Evolutionary conservation across 2,888 invertebrate species (phyloP).

Genomic region (Bellardia pandia): DNA sequence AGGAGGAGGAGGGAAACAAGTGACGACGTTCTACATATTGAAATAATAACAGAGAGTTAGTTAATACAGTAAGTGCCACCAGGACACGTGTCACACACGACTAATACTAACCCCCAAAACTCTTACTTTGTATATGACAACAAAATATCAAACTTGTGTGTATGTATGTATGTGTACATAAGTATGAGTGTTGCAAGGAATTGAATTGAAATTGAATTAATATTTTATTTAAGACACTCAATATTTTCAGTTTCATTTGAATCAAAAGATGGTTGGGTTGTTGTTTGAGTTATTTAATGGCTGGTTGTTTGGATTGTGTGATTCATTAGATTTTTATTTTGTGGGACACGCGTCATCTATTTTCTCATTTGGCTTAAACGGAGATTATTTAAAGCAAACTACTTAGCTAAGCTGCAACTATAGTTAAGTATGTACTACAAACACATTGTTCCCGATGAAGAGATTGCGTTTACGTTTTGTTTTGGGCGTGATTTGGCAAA

Average conservation of each 20-base stretch:
- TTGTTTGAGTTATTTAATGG: neutral
- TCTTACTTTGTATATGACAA: slow-evolving; percentile 29
- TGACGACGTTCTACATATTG: slow-evolving; percentile 55
- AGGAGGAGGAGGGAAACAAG: slow-evolving; percentile 43
- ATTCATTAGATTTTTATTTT: slow-evolving; percentile 20
- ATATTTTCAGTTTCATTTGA: neutral
- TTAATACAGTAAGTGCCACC: slow-evolving; percentile 61
- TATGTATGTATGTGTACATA: no score
- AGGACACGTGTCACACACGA: slow-evolving; percentile 66
- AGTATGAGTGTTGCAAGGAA: neutral
- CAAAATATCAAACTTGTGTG: neutral
- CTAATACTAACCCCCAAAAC: neutral
- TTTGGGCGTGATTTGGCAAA: slow-evolving; percentile 66
- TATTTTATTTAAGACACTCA: slow-evolving; percentile 20
- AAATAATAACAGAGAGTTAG: slow-evolving; percentile 68
- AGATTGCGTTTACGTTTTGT: slow-evolving; percentile 58
- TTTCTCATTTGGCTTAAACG: slow-evolving; percentile 70
- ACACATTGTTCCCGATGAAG: slow-evolving; percentile 34
- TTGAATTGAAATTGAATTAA: slow-evolving; percentile 66
- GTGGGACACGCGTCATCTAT: slow-evolving; percentile 67
- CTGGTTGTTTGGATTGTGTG: neutral
- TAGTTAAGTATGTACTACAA: slow-evolving; percentile 73
- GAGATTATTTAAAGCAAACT: slow-evolving; percentile 78
- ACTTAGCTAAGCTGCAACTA: slow-evolving; percentile 81
- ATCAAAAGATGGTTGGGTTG: slow-evolving; percentile 12